These are phyloP conservation scores for Jacana jacana DNA, from an alignment of 2,113 vertebrate species.

Conservation along the genomic window DNA sequence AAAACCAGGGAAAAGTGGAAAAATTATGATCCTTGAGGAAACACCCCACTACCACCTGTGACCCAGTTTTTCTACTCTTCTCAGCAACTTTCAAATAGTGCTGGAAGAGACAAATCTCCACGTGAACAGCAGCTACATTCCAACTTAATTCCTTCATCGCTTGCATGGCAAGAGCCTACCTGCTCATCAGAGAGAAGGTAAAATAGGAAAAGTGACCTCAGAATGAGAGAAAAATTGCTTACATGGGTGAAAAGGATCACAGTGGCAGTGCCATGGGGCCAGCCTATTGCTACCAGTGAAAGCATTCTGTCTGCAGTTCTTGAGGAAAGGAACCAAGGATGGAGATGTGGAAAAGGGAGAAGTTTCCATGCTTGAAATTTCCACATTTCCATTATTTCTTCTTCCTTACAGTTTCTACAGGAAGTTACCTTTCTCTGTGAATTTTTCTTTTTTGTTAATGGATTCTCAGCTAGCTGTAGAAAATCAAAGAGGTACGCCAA, in stretches of 20 bases:
- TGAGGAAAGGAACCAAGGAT: not conserved
- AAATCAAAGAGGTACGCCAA: conserved; percentile 89
- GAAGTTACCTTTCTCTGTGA: conserved; percentile 82
- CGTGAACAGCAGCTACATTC: not conserved
- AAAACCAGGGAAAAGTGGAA: not conserved
- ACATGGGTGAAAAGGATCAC: not conserved
- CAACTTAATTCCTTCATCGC: not conserved
- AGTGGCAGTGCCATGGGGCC: not conserved
- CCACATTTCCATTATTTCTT: not conserved
- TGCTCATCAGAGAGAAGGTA: not conserved
- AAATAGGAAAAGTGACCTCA: not conserved
- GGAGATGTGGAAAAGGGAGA: not conserved
- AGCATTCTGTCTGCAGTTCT: rapidly evolving
- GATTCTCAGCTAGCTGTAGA: conserved; percentile 80
- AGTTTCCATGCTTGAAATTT: not conserved
- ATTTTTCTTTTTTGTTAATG: conserved; percentile 76
- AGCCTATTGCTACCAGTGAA: not conserved
- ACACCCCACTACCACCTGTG: not conserved
- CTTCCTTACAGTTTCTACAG: not conserved
- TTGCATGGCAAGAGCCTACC: not conserved
- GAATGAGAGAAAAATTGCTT: not conserved
- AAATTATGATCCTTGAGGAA: not conserved
- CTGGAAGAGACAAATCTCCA: not conserved
- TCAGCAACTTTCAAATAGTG: not conserved
- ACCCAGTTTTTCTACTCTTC: not conserved